phyloP scores from a whole-genome alignment of 2,113 vertebrate species.

The Gymnorhina tibicen region DNA sequence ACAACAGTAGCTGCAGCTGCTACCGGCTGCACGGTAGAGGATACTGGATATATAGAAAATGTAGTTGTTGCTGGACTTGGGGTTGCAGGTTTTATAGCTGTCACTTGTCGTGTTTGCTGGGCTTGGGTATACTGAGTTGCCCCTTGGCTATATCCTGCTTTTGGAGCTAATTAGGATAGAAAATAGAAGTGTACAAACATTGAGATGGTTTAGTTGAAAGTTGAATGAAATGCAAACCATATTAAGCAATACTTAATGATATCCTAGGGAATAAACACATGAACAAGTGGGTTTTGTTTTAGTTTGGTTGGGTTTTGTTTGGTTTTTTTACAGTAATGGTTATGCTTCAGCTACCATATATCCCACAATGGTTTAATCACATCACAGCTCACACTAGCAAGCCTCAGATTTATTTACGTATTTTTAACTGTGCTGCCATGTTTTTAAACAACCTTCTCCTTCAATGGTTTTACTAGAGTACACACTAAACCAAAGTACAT shows the following conservation, averaged over 20 bases:
- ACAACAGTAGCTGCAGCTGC: no score
- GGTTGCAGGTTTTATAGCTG: no score
- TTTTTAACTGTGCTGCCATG: background rate
- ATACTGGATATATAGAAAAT: no score
- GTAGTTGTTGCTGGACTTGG: no score
- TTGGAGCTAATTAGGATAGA: slow-evolving; percentile 79
- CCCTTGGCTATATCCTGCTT: slow-evolving; percentile 70
- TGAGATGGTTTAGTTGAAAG: background rate
- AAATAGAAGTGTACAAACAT: background rate
- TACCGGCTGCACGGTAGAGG: no score
- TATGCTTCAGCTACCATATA: background rate
- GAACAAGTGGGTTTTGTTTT: background rate
- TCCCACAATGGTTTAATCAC: background rate
- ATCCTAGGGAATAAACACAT: background rate
- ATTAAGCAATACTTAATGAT: background rate
- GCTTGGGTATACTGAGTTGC: no score
- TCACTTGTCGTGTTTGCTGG: no score
- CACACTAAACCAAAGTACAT: background rate
- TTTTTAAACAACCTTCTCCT: background rate
- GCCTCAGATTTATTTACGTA: background rate
- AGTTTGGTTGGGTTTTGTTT: background rate
- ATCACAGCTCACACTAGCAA: background rate
- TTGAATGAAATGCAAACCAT: background rate
- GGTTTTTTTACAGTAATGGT: background rate
- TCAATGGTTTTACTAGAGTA: background rate